Conservation (phyloP, 1,140 invertebrate genomes). For the Solen grandis region DNA sequence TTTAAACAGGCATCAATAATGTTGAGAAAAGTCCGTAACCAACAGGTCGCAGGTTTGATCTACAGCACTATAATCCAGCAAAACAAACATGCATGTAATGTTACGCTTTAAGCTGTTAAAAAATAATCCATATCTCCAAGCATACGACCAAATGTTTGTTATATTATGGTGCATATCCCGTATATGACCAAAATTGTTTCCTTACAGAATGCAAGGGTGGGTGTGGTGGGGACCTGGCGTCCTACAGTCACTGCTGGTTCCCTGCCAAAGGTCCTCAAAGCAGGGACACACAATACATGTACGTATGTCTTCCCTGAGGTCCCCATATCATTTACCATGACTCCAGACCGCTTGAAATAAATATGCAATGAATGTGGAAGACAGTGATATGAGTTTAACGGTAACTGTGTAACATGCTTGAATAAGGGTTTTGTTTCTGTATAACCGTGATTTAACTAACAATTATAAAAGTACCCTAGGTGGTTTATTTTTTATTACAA, state of each 20-base stretch:
- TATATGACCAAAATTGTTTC: no score
- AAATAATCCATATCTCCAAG: no score
- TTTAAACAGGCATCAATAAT: not conserved
- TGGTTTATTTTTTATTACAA: no score
- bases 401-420: not conserved
- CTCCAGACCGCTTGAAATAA: not conserved
- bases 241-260: conserved; percentile 71
- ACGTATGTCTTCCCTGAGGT: not conserved
- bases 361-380: conserved; percentile 9
- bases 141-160: no score
- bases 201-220: conserved; percentile 78
- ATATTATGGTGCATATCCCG: no score
- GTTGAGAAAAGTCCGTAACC: not conserved
- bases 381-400: not conserved
- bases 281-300: conserved; percentile 45
- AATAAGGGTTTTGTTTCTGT: no score
- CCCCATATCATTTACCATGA: not conserved
- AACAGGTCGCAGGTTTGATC: no score
- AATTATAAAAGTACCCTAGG: no score
- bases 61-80: no score
- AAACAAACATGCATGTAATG: no score
- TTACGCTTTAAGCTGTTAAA: no score
- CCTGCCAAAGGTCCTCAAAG: conserved; percentile 24
- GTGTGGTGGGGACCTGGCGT: conserved; percentile 75
- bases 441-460: no score